Evolutionary conservation across 2,888 invertebrate genomes (phyloP).

Genomic region (Chloroclystis v-ata): DNA sequence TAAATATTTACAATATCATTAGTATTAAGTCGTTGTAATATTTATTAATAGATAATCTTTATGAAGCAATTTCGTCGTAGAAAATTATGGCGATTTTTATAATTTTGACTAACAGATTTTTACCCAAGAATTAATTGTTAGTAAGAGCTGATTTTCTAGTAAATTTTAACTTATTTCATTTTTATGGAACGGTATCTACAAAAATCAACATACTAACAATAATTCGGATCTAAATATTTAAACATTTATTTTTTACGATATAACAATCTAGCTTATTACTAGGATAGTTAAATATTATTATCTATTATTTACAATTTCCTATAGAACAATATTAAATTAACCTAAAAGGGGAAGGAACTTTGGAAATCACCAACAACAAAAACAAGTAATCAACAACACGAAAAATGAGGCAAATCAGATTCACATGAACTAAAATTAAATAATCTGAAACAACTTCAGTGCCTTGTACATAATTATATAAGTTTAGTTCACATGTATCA

Average conservation of each 20-base stretch:
- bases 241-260: conserved; percentile 12
- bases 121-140: conserved; percentile 7
- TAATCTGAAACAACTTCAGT: no score
- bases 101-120: conserved; percentile 7
- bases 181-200: conserved; percentile 3
- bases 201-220: conserved; percentile 22
- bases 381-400: conserved; percentile 24
- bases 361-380: conserved; percentile 38
- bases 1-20: conserved; percentile 17
- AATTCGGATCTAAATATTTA: conserved; percentile 8
- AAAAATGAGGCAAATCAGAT: neutral
- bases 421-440: no score
- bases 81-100: neutral
- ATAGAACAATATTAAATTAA: conserved; percentile 20
- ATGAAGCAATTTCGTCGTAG: conserved; percentile 7
- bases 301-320: conserved; percentile 26
- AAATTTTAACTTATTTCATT: neutral
- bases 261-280: conserved; percentile 17
- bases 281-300: conserved; percentile 25
- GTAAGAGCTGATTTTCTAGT: conserved; percentile 9
- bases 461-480: no score
- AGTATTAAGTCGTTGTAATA: conserved; percentile 26
- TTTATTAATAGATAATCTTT: conserved; percentile 7
- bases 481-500: no score
- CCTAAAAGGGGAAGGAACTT: conserved; percentile 59